Base-by-base conservation (phyloP, 2,888 invertebrate genomes). In the Megastigmus dorsalis region DNA sequence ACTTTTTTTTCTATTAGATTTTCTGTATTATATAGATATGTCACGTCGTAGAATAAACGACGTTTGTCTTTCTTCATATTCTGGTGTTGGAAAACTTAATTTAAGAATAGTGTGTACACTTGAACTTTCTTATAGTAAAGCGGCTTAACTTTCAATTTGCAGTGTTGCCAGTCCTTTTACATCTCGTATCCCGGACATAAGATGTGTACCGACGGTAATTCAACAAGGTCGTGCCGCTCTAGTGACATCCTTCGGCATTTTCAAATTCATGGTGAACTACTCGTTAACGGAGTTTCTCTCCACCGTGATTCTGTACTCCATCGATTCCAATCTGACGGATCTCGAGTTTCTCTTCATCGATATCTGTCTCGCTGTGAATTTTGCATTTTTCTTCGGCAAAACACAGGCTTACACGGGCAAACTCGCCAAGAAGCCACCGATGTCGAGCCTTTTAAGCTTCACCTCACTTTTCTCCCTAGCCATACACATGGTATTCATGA, bases 181-280 rank as follows among this genome's bases (percentile, higher is more conserved):
- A 0, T 96, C 97, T 0, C 93, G 93, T 79, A 90, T 92, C 75
- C 92, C 93, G 70, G 93, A 96, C 86, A 95, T 96, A 79, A 91
- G 93, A n/a, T 96, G 96, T 88, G 93, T 97, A 62, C 93, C 94
- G 36, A 90, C 91, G 77, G 90, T 96, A 6, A 94, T 95, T 77
- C 90, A 93, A 76, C 95, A 97, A 89, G 96, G 97, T 7, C 91
- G 97, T 7, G 94, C 95, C 81, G 95, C 97, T 0, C 89, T 97
- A 77, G 95, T 95, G 75, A 96, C 97, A 0, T 95, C 95, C 48
- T 96, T 96, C 88, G 95, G 95, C 2, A 93, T 95, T 71, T 96
- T 97, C 89, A 96, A 96, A 85, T 97, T 94, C 88, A 96, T 97
- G 95, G 95, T 95, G 68, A 91, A 94, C 79, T 96, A 96, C 89